Conservation (phyloP, 2,797 vertebrate species). For the Ispidina picta region DNA sequence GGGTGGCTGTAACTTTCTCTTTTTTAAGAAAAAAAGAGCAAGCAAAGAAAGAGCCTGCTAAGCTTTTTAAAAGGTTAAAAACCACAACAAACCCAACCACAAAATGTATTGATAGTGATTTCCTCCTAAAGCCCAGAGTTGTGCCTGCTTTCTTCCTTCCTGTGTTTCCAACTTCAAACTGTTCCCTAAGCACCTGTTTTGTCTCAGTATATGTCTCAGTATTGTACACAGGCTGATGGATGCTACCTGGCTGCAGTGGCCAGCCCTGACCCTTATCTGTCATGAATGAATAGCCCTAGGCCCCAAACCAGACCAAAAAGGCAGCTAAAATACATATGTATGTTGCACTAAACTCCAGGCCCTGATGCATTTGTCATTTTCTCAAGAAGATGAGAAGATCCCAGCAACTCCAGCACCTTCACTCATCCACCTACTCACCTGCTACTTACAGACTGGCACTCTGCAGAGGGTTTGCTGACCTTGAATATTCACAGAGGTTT, state of each 20-base stretch:
- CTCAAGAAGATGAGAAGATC: not conserved
- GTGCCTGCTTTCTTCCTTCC: not conserved
- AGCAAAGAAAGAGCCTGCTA: not conserved
- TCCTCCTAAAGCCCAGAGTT: not conserved
- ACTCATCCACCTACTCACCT: accelerated
- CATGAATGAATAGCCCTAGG: not conserved
- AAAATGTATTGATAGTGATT: not conserved
- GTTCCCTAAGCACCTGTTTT: not conserved
- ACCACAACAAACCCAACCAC: too few relatives aligned
- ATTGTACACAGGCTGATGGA: too few relatives aligned
- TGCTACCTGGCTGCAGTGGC: too few relatives aligned
- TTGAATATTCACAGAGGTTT: accelerated
- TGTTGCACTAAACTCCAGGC: not conserved
- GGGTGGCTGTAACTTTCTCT: too few relatives aligned
- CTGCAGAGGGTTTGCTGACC: not conserved
- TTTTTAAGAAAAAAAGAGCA: not conserved
- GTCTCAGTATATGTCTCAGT: too few relatives aligned
- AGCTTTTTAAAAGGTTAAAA: not conserved
- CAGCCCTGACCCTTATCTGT: not conserved
- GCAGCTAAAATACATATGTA: not conserved
- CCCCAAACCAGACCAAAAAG: not conserved
- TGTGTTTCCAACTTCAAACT: not conserved
- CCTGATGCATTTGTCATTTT: not conserved
- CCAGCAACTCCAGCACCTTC: not conserved
- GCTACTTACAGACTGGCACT: not conserved